A percentile compares a stretch with the other conserved stretches of the same genome.
Evolutionary conservation across 2,113 vertebrate genomes (phyloP).

Genomic region (Nothobranchius kuhntae): DNA sequence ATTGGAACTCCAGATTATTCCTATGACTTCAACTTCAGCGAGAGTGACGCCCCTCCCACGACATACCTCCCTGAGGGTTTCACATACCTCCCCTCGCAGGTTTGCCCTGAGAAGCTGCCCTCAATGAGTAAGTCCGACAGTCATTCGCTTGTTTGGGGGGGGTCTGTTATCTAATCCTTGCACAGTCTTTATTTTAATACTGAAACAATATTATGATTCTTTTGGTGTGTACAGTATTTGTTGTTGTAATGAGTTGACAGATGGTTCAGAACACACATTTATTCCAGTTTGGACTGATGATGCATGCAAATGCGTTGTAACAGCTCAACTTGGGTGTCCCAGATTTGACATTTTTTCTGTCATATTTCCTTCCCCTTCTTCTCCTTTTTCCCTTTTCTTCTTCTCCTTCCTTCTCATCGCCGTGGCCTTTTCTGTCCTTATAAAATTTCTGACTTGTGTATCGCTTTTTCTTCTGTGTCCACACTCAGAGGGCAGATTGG

Average conservation of each 20-base stretch:
- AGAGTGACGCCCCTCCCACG: constrained; percentile 86
- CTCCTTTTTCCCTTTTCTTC: neutral
- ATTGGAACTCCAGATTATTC: constrained; percentile 83
- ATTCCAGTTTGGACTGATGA: constrained; percentile 28
- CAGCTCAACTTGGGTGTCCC: neutral
- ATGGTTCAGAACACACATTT: neutral
- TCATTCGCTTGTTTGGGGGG: neutral
- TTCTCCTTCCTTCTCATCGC: neutral
- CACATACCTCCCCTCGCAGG: constrained; percentile 88
- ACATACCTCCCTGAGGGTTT: constrained; percentile 93
- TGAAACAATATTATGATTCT: neutral
- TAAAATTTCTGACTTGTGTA: neutral
- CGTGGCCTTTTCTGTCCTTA: neutral
- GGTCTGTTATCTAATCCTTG: neutral
- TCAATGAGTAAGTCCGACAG: constrained; percentile 92
- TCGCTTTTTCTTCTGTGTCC: neutral
- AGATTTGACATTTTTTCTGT: constrained; percentile 10
- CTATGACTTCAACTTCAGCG: constrained; percentile 91
- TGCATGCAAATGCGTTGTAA: constrained; percentile 16
- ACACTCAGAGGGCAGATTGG: constrained; percentile 85
- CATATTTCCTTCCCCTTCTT: neutral
- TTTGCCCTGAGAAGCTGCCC: constrained; percentile 91
- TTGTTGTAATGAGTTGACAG: constrained; percentile 11
- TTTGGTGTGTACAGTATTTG: constrained; percentile 5
- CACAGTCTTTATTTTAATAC: neutral